Evolutionary conservation across 2,888 invertebrate genomes (phyloP), one percentile per base, ranked within the genome.

Genomic region (Tribolium freemani): DNA sequence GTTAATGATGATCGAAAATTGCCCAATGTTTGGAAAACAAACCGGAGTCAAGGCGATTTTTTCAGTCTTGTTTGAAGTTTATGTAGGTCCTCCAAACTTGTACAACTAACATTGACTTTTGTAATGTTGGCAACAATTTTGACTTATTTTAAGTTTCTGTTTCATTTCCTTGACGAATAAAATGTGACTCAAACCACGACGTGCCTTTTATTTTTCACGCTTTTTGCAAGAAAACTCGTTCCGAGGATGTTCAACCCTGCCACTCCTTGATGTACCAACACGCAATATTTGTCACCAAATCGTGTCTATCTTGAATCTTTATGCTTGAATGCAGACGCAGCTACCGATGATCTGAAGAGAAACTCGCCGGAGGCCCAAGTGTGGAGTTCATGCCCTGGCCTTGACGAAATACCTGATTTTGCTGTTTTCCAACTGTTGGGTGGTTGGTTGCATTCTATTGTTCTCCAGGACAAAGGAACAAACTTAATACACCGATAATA

Each of bases 341-440:
- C 48, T 16, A 48, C 38, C 38, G 38, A 48, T 11, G 16, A n/a
- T 45, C n/a, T 8, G 45, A 48, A 11, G 16, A 48, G 48, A 48
- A 48, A 48, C 48, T 16, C n/a, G 16, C 21, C 10, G 10, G 10
- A 9, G 30, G 31, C 56, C 9, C 38, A 38, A 38, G 30, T 11
- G 26, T 30, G 6, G 56, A 56, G 56, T 56, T 56, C 56, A 56
- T 56, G 56, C 56, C 21, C 21, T 60, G 60, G 60, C 66, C 66
- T 66, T 66, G 66, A 61, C 50, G 50, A 44, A 20, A 60, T 61
- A 50, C 61, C 61, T 48, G 48, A 48, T 46, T 20, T 11, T 44
- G 21, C 58, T 31, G 38, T 54, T 54, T 54, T 30, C 30, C 30
- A 20, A 53, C 6, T 9, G 51, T 48, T 48, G 9, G 60, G 45